phyloP scores from a whole-genome alignment of 2,797 vertebrate genomes.

The Vireo griseus region DNA sequence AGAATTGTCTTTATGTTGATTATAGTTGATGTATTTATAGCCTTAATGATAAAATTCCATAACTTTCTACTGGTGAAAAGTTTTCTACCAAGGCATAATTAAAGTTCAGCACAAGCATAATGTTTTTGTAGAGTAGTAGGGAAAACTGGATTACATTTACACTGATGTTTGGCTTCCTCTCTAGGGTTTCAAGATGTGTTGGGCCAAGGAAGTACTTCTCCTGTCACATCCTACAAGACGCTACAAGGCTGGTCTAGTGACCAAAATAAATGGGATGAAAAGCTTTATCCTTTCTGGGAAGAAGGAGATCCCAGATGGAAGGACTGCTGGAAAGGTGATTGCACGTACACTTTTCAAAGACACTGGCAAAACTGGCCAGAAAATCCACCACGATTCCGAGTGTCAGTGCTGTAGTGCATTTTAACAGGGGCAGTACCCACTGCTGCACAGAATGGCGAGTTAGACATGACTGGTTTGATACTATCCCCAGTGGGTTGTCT shows the following conservation, averaged over 20 bases:
- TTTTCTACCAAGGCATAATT: neutral
- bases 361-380: neutral
- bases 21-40: neutral
- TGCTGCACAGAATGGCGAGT: neutral
- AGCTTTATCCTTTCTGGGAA: slow-evolving; percentile 84
- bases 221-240: slow-evolving; percentile 28
- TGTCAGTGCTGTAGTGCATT: neutral
- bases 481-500: neutral
- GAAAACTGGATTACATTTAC: neutral
- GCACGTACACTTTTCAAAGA: neutral
- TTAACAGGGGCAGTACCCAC: neutral
- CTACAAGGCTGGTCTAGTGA: slow-evolving; percentile 87
- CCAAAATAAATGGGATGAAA: slow-evolving; percentile 86
- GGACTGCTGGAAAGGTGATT: slow-evolving; percentile 75
- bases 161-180: neutral
- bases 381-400: neutral
- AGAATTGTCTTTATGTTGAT: neutral
- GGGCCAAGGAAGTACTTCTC: slow-evolving; percentile 62
- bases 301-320: slow-evolving; percentile 71
- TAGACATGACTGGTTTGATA: neutral
- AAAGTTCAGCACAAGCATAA: neutral
- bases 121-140: neutral
- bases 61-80: neutral
- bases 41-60: neutral
- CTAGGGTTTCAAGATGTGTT: slow-evolving; percentile 85